phyloP scores from a whole-genome alignment of 2,797 vertebrate species.

The Parauchenoglanis ngamensis region DNA sequence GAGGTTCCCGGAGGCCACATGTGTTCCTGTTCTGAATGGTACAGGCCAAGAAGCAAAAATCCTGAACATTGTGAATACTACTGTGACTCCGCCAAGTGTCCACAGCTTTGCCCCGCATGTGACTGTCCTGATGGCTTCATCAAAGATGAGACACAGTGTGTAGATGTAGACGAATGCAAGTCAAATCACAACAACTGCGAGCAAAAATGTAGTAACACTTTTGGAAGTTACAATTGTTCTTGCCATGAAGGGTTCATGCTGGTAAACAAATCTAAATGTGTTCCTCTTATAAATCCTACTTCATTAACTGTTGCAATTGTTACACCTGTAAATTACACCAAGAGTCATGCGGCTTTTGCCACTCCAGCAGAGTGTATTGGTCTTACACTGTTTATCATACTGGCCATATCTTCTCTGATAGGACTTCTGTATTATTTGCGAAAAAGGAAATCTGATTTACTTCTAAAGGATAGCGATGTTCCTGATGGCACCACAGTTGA shows the following conservation, averaged over 20 bases:
- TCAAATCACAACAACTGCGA: conserved; percentile 17
- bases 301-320: neutral
- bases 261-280: conserved; percentile 49
- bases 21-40: conserved; percentile 73
- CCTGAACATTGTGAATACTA: conserved; percentile 50
- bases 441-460: conserved; percentile 13
- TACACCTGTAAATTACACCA: conserved; percentile 23
- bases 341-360: neutral
- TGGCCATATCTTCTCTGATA: conserved; percentile 52
- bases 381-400: conserved; percentile 57
- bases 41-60: conserved; percentile 43
- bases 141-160: neutral
- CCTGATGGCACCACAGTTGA: neutral
- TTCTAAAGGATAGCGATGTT: neutral
- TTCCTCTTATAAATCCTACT: conserved; percentile 3
- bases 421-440: conserved; percentile 54
- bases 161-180: conserved; percentile 66
- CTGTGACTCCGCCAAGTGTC: conserved; percentile 62
- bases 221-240: conserved; percentile 67
- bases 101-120: conserved; percentile 17
- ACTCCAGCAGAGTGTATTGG: conserved; percentile 55
- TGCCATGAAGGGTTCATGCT: conserved; percentile 61
- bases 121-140: conserved; percentile 67
- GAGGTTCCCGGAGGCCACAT: conserved; percentile 69
- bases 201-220: conserved; percentile 62